Base-by-base conservation (phyloP, 2,113 vertebrate species). In the Collichthys lucidus region DNA sequence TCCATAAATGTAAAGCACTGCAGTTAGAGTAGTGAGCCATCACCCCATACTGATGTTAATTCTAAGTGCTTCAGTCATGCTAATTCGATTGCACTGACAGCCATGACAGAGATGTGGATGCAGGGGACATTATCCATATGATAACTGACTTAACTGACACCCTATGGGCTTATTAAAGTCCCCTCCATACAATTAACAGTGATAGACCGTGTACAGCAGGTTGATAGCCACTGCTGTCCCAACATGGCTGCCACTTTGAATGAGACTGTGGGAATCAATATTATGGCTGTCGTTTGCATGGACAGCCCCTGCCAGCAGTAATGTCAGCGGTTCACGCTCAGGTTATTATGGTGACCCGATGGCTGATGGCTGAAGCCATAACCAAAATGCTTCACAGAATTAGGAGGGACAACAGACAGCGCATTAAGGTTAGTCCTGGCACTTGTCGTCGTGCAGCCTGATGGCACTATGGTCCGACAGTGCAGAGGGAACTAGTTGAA, bases 81-180 rank as follows among this genome's bases (percentile, higher is more conserved):
- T 92, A 90, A 92, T 87, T 86, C 29, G 44, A 92, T 92, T 80
- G 69, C 74, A 59, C 50, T 85, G 89, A 90, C 92, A 91, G 89
- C 80, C 64, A 49, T 84, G 84, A 78, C 86, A 82, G 77, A 86
- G 72, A 50, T 4, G 19, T 65, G 64, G 86, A 80, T 35, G 66
- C 72, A 42, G 69, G 70, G 62, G 74, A 80, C 68, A 53, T 87
- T 83, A 91, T 74, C 85, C 71, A 82, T 82, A 84, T 49, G 80
- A 83, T 90, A 90, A 80, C 74, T 44, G 83, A 77, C 82, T 86
- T 46, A 15, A 42, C 62, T 67, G 89, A 83, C 82, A 79, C 82
- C 76, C 73, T 46, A 15, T 63, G 69, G 82, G 74, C 77, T 86
- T 76, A 79, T 85, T 84, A 82, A 81, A 85, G 62, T 16, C 42